phyloP scores from a whole-genome alignment of 1,140 invertebrate genomes.

The Drosophila insularis region DNA sequence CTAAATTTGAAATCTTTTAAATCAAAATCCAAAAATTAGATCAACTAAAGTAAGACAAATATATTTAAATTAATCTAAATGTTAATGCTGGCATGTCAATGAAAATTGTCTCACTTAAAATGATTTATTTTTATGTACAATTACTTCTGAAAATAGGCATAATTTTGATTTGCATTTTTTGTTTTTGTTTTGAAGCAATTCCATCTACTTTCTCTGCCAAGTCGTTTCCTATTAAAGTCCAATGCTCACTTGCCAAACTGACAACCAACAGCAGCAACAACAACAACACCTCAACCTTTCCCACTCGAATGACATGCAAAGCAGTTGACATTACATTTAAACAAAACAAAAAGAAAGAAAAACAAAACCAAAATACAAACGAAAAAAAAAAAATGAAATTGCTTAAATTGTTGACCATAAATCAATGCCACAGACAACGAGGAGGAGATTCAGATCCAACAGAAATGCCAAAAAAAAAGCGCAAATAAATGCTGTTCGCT shows the following conservation, averaged over 20 bases:
- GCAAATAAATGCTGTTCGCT: slow-evolving; percentile 63
- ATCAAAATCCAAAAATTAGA: too few relatives aligned
- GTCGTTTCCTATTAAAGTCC: slow-evolving; percentile 49
- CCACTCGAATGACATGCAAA: slow-evolving; percentile 71
- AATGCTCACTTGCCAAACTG: slow-evolving; percentile 45
- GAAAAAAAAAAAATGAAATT: slow-evolving; percentile 73
- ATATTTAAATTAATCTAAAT: too few relatives aligned
- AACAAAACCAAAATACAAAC: too few relatives aligned
- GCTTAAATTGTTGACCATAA: slow-evolving; percentile 72
- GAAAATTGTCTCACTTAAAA: not conserved
- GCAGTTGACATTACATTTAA: slow-evolving; percentile 71
- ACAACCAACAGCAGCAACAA: slow-evolving; percentile 22
- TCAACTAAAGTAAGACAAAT: too few relatives aligned
- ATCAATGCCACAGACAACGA: slow-evolving; percentile 56
- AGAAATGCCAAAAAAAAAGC: slow-evolving; percentile 26
- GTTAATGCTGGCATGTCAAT: too few relatives aligned
- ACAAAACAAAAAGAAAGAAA: slow-evolving; percentile 45
- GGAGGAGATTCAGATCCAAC: slow-evolving; percentile 55
- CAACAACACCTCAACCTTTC: slow-evolving; percentile 45
- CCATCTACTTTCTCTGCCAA: slow-evolving; percentile 47
- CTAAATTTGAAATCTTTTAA: too few relatives aligned
- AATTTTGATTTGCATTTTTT: not conserved
- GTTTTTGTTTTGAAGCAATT: not conserved
- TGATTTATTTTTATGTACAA: slow-evolving; percentile 1
- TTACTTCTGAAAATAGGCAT: not conserved